Percentiles rank a stretch among this genome's conserved stretches.
Evolutionary conservation across 2,888 invertebrate genomes (phyloP).

Genomic region (Cerastis rubricosa): DNA sequence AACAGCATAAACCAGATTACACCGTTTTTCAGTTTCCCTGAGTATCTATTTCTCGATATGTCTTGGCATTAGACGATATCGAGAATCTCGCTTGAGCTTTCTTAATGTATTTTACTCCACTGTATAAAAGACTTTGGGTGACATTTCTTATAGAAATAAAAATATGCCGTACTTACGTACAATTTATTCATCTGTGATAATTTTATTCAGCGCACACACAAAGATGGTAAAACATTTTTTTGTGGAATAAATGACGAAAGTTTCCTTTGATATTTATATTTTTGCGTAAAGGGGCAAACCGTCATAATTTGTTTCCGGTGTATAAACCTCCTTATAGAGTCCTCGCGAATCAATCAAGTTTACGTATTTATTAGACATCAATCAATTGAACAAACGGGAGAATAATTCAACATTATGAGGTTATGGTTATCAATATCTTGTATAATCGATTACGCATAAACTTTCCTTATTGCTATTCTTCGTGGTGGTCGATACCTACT

Average conservation of each 20-base stretch:
- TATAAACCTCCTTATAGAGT: not conserved
- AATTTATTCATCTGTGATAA: slow-evolving; percentile 7
- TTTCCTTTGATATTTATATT: slow-evolving; percentile 1
- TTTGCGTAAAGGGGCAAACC: no score
- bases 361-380: slow-evolving; percentile 40
- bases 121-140: not conserved
- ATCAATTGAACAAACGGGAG: slow-evolving; percentile 35
- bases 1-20: not conserved
- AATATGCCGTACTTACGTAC: no score
- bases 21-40: not conserved
- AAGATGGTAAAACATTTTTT: slow-evolving; percentile 20
- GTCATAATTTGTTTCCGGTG: slow-evolving; percentile 17
- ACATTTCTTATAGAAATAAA: not conserved
- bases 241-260: slow-evolving; percentile 10
- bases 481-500: not conserved
- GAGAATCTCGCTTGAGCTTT: not conserved
- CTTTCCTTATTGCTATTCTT: not conserved
- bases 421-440: not conserved
- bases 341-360: slow-evolving; percentile 40
- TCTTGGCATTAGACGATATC: no score
- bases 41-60: not conserved
- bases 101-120: not conserved
- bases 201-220: slow-evolving; percentile 1
- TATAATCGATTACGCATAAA: not conserved
- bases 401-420: slow-evolving; percentile 9